Conservation (phyloP, 2,797 vertebrate genomes). For the Platalea minor region DNA sequence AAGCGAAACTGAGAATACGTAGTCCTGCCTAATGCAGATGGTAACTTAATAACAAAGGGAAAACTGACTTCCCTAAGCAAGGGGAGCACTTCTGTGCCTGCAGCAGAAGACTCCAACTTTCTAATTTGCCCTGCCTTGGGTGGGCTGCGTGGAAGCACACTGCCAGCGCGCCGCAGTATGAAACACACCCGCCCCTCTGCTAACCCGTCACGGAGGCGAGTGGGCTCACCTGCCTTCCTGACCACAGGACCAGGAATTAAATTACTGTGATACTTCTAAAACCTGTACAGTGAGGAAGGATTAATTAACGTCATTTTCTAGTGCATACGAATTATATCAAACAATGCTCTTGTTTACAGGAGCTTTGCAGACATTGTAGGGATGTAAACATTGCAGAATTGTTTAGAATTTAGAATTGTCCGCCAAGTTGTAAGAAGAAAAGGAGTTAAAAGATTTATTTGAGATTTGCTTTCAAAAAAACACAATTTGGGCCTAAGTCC, state of each 20-base stretch:
- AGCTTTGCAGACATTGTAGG: neutral
- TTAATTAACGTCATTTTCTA: neutral
- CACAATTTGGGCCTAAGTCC: neutral
- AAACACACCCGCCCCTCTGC: neutral
- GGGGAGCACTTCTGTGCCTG: neutral
- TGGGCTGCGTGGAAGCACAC: neutral
- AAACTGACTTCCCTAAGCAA: neutral
- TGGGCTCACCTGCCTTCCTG: neutral
- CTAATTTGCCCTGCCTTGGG: neutral
- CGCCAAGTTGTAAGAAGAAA: neutral
- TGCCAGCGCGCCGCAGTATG: neutral
- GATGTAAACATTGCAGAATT: neutral
- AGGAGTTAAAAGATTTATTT: neutral
- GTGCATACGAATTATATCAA: neutral
- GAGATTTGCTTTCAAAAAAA: neutral
- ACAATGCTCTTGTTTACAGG: neutral
- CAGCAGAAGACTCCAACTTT: neutral
- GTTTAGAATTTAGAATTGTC: neutral
- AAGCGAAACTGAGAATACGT: constrained; percentile 32
- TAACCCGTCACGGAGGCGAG: neutral
- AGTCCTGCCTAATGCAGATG: neutral
- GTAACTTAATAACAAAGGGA: neutral
- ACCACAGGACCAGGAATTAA: neutral
- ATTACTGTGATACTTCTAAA: neutral
- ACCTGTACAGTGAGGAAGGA: neutral